These are phyloP conservation scores for Malurus alboscapulatus DNA, from an alignment of 2,113 vertebrate species.

Conservation along the genomic window DNA sequence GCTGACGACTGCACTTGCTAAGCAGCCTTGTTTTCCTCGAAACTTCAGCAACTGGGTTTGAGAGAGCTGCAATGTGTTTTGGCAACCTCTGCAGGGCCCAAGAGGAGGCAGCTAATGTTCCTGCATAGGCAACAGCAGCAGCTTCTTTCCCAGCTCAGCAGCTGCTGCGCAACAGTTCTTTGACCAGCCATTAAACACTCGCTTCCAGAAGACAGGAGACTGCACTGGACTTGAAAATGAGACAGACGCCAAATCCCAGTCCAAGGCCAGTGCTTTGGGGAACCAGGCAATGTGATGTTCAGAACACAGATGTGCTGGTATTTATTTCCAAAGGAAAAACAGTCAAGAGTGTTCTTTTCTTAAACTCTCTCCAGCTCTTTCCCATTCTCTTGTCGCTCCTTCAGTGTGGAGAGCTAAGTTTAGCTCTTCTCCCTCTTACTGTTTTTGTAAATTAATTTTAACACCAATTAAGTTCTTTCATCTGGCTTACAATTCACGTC, in stretches of 20 bases:
- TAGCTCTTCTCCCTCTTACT: not conserved
- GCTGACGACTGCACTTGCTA: not conserved
- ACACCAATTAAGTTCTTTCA: not conserved
- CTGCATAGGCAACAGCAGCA: not conserved
- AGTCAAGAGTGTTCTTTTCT: not conserved
- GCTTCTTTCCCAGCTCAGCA: not conserved
- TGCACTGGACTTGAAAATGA: not conserved
- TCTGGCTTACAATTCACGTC: not conserved
- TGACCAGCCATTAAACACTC: not conserved
- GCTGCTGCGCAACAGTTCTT: not conserved
- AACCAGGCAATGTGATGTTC: not conserved
- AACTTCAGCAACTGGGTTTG: not conserved
- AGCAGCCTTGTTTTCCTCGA: not conserved
- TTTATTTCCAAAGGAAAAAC: not conserved
- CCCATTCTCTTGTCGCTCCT: not conserved
- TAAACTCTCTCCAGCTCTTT: not conserved
- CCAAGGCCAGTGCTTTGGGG: not conserved
- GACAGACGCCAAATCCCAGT: slow-evolving; percentile 7
- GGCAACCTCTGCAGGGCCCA: not conserved
- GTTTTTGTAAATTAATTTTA: not conserved
- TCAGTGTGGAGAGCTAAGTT: not conserved
- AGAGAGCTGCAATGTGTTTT: not conserved
- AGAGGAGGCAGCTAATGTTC: not conserved
- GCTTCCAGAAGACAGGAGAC: not conserved
- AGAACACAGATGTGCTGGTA: not conserved